Conservation (phyloP, 2,113 vertebrate species). For the Phaethornis superciliosus region DNA sequence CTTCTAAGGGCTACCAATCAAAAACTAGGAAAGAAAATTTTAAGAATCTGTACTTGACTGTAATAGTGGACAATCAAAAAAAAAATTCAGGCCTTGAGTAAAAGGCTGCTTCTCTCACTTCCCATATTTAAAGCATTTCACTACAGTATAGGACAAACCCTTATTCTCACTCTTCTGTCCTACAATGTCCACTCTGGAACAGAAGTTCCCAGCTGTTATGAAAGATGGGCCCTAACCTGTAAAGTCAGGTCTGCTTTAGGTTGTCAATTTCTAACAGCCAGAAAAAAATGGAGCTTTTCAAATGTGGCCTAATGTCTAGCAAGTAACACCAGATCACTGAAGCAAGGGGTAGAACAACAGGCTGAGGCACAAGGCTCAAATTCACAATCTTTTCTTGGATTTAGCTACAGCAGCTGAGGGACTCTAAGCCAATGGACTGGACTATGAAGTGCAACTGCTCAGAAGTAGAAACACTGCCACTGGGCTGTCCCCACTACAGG, state of each 20-base stretch:
- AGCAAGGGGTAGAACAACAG: background rate
- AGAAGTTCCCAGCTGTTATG: background rate
- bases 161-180: background rate
- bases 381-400: background rate
- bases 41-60: background rate
- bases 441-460: background rate
- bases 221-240: background rate
- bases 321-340: background rate
- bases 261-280: background rate
- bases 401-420: background rate
- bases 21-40: background rate
- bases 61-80: background rate
- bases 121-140: background rate
- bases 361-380: background rate
- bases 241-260: background rate
- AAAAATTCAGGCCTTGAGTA: background rate
- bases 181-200: background rate
- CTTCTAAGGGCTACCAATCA: background rate
- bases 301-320: background rate
- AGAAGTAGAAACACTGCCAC: accelerated
- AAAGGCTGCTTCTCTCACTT: background rate
- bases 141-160: background rate
- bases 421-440: background rate
- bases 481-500: background rate
- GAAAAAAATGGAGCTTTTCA: background rate